A percentile compares a stretch with the other conserved stretches of the same genome.
Conservation (phyloP, 2,113 vertebrate genomes). For the Osmerus mordax region DNA sequence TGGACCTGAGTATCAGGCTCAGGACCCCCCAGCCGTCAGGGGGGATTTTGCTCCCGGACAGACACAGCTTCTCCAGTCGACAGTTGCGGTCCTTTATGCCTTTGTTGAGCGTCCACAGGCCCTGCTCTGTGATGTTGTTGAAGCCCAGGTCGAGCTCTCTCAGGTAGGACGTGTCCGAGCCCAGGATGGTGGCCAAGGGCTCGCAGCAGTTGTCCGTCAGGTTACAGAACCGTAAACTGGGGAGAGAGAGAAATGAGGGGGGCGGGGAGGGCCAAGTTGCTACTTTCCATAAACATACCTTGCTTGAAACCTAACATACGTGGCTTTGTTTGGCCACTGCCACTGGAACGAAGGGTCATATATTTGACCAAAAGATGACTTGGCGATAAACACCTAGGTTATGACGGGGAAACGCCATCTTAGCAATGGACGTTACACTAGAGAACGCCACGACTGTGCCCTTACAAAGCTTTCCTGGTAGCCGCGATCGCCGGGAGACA, state of each 20-base stretch:
- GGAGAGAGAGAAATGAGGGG: not conserved
- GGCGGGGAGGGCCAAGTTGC: not conserved
- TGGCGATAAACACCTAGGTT: no score
- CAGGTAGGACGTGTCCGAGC: conserved; percentile 32
- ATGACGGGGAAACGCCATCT: no score
- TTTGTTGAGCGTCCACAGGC: conserved; percentile 23
- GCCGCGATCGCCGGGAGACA: conserved; percentile 25
- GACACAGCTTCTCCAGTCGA: conserved; percentile 35
- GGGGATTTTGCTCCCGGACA: conserved; percentile 32
- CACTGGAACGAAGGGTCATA: no score
- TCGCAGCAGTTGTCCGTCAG: conserved; percentile 49
- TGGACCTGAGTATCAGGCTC: conserved; percentile 11
- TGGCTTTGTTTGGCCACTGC: conserved; percentile 35
- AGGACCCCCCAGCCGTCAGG: conserved; percentile 30
- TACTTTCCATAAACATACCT: not conserved
- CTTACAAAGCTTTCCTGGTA: conserved; percentile 11
- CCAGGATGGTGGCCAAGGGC: conserved; percentile 31
- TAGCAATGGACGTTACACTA: no score
- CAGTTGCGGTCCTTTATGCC: conserved; percentile 33
- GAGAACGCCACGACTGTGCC: not conserved
- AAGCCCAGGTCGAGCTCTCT: conserved; percentile 53
- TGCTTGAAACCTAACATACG: conserved; percentile 19
- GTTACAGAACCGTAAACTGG: conserved; percentile 51
- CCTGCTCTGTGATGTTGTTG: conserved; percentile 45
- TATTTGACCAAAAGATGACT: no score